Evolutionary conservation across 2,888 invertebrate species (phyloP).

Genomic region (Epistrophe eligans): DNA sequence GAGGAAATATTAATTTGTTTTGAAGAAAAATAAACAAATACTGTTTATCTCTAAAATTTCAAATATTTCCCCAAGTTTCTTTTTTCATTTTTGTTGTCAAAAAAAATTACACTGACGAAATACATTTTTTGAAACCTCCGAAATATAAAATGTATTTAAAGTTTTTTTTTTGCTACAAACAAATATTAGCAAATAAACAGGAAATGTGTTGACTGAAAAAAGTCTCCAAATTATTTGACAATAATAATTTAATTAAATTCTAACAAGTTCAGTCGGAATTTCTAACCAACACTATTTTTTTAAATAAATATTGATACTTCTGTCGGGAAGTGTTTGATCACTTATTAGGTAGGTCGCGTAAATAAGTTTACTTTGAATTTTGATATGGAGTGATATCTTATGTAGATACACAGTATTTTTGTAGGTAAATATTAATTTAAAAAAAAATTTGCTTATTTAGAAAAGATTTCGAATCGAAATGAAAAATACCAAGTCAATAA

Average conservation of each 20-base stretch:
- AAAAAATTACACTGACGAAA: not conserved
- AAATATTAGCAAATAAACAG: not conserved
- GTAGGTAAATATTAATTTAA: conserved; percentile 12
- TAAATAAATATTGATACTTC: conserved; percentile 4
- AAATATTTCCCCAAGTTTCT: not conserved
- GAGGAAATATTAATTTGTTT: not conserved
- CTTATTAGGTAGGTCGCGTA: conserved; percentile 11
- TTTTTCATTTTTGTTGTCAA: not conserved
- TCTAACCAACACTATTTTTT: not conserved
- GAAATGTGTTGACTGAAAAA: not conserved
- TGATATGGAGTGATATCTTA: not conserved
- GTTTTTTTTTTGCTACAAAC: not conserved
- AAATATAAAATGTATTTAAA: not conserved
- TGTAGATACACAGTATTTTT: not conserved
- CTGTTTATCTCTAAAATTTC: not conserved
- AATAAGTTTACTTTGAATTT: not conserved
- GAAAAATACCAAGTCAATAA: not conserved
- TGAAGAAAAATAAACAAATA: conserved; percentile 1
- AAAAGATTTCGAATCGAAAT: not conserved
- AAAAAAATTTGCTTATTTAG: not conserved
- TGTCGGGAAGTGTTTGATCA: not conserved
- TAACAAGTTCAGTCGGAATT: not conserved
- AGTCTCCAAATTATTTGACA: not conserved
- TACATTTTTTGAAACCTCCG: not conserved
- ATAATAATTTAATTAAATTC: not conserved